phyloP scores from a whole-genome alignment of 2,113 vertebrate species.

The Pygoscelis antarcticus region DNA sequence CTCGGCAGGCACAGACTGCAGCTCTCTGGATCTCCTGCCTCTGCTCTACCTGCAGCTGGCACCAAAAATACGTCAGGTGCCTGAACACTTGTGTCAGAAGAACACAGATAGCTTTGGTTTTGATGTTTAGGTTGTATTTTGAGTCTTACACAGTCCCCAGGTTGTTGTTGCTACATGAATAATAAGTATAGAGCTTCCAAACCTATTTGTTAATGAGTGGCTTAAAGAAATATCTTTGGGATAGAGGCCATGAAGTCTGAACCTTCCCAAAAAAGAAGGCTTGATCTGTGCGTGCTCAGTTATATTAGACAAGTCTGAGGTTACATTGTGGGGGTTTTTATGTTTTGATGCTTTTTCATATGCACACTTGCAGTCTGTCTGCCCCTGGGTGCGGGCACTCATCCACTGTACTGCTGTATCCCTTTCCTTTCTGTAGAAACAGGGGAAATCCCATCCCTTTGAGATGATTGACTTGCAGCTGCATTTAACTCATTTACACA shows the following conservation, averaged over 20 bases:
- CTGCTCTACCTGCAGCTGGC: neutral
- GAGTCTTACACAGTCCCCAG: neutral
- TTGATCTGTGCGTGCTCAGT: neutral
- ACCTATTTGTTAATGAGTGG: neutral
- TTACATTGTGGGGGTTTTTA: neutral
- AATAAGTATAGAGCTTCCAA: neutral
- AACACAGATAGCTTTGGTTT: neutral
- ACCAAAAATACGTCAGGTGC: neutral
- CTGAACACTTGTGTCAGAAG: neutral
- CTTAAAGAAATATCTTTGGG: neutral
- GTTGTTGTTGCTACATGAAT: neutral
- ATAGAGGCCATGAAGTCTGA: neutral
- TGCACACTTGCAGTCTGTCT: neutral
- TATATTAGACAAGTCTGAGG: neutral
- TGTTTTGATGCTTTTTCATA: neutral
- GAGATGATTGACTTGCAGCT: neutral
- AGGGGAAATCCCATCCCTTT: neutral
- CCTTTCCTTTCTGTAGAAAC: neutral
- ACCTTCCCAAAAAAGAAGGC: neutral
- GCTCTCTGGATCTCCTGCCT: neutral
- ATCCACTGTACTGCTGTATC: neutral
- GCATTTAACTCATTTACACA: neutral
- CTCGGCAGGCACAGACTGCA: accelerated
- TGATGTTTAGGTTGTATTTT: neutral
- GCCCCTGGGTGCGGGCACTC: neutral